These are phyloP conservation scores for Chloebia gouldiae DNA, from an alignment of 2,113 vertebrate species.

Conservation along the genomic window DNA sequence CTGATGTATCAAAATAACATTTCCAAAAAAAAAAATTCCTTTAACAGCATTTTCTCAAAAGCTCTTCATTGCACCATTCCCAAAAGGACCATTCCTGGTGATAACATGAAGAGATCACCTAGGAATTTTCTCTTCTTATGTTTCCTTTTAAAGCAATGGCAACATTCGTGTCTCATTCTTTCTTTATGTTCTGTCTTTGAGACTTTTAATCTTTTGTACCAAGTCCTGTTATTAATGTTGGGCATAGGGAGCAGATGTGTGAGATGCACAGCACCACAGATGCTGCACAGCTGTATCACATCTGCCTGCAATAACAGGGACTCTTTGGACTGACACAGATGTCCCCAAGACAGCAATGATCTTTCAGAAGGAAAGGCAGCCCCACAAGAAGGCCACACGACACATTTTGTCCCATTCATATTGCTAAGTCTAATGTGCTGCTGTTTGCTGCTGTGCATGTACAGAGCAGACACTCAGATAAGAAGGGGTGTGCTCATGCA, in stretches of 20 bases:
- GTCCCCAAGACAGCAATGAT: background rate
- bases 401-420: background rate
- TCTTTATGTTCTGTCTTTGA: background rate
- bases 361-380: background rate
- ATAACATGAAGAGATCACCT: background rate
- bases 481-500: background rate
- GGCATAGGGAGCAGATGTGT: background rate
- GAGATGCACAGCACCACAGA: background rate
- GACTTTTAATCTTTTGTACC: background rate
- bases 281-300: background rate
- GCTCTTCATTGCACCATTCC: background rate
- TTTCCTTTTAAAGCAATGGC: background rate
- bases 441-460: background rate
- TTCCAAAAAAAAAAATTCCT: constrained; percentile 25
- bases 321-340: background rate
- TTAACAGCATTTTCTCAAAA: constrained; percentile 15
- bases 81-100: background rate
- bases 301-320: background rate
- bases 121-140: background rate
- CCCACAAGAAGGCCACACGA: background rate
- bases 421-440: background rate
- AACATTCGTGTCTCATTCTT: background rate
- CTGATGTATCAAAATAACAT: background rate
- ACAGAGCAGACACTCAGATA: background rate
- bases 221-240: background rate